phyloP scores from a whole-genome alignment of 2,888 invertebrate genomes.

The Drosophila peninsularis region DNA sequence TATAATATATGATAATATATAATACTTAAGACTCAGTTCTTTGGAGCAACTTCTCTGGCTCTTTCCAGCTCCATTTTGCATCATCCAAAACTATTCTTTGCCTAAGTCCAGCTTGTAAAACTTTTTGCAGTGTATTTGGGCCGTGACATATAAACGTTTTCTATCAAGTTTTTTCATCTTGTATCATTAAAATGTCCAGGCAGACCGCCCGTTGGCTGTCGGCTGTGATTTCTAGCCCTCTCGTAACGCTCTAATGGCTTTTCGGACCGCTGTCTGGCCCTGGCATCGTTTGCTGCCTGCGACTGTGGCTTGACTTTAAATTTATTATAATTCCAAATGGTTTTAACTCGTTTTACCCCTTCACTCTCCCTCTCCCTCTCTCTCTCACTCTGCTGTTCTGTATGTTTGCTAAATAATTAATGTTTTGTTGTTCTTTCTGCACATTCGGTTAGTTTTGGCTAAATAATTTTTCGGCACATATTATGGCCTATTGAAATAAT shows the following conservation, averaged over 20 bases:
- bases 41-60: background rate
- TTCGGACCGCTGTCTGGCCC: slow-evolving; percentile 59
- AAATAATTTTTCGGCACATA: slow-evolving; percentile 76
- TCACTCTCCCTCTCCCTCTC: background rate
- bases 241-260: slow-evolving; percentile 61
- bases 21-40: background rate
- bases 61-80: background rate
- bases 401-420: slow-evolving; percentile 74
- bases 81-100: background rate
- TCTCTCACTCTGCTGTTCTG: slow-evolving; percentile 3
- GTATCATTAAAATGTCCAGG: slow-evolving; percentile 70
- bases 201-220: slow-evolving; percentile 67
- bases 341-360: slow-evolving; percentile 33
- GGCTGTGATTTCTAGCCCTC: slow-evolving; percentile 66
- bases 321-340: slow-evolving; percentile 74
- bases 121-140: slow-evolving; percentile 30
- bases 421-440: slow-evolving; percentile 70
- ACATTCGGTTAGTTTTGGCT: slow-evolving; percentile 56
- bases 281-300: slow-evolving; percentile 42
- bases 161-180: slow-evolving; percentile 48
- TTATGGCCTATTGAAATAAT: slow-evolving; percentile 77
- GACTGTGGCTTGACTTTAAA: slow-evolving; percentile 58
- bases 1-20: background rate
- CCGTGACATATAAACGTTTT: slow-evolving; percentile 11
- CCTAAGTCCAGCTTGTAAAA: background rate